Percentiles rank a stretch among this genome's conserved stretches.
These are phyloP conservation scores for Hippasteria phrygiana DNA, from an alignment of 53 echinoderm and acorn worm genomes.

Conservation along the genomic window DNA sequence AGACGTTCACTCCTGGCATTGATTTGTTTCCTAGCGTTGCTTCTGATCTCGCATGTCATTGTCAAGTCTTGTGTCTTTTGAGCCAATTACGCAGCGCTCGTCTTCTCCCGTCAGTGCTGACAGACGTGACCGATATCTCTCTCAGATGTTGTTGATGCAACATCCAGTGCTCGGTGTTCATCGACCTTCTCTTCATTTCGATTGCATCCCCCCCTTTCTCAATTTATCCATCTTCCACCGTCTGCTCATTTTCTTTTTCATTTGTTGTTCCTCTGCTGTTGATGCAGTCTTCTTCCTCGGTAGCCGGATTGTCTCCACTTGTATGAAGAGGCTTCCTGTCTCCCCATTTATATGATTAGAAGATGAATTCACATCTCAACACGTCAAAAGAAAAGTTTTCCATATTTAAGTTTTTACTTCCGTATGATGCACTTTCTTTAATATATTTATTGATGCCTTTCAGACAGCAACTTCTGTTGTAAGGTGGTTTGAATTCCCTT, in stretches of 20 bases:
- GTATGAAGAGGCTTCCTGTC: too few relatives aligned
- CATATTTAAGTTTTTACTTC: too few relatives aligned
- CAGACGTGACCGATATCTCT: slow-evolving; percentile 34
- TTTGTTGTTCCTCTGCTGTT: neutral
- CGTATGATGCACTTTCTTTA: too few relatives aligned
- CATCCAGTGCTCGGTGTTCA: neutral
- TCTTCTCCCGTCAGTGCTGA: neutral
- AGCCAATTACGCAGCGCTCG: slow-evolving; percentile 25
- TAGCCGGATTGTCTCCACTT: neutral
- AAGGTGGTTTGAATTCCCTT: too few relatives aligned
- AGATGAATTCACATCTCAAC: too few relatives aligned
- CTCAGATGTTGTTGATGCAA: neutral
- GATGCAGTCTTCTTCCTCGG: neutral
- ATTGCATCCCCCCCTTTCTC: neutral
- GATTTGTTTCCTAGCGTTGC: slow-evolving; percentile 20
- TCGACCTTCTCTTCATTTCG: neutral
- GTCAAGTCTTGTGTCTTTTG: neutral
- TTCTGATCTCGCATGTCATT: neutral
- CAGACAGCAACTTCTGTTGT: too few relatives aligned
- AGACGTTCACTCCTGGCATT: slow-evolving; percentile 11
- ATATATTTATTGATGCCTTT: too few relatives aligned
- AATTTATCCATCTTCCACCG: neutral
- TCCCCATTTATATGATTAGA: too few relatives aligned
- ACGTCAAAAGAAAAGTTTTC: too few relatives aligned
- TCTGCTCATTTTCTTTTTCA: neutral